Evolutionary conservation across 2,797 vertebrate genomes (phyloP), one percentile per base, ranked within the genome.

Genomic region (Lithobates sylvaticus): DNA sequence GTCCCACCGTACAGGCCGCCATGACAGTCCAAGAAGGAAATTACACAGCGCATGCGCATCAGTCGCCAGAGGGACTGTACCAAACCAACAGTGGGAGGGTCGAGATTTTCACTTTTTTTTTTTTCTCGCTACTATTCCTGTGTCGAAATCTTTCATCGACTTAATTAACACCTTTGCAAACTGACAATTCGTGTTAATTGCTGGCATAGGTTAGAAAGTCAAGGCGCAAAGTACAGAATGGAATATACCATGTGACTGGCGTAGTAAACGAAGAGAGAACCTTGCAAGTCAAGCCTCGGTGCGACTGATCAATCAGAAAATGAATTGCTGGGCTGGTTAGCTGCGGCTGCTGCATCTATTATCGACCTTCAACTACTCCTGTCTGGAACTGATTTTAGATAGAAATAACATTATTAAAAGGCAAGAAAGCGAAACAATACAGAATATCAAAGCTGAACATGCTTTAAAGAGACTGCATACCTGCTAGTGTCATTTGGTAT

Each of bases 21-120:
- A 81, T 81, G 34, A 76, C 72, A 76, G 61, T 27, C 3, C 23
- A 12, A 44, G 81, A 26, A 8, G 23, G 10, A 54, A 23, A 36
- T 10, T 23, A 21, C 3, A 54, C 15, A 54, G 16, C 54, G 67
- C 69, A 73, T 74, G 84, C 75, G 83, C 65, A 61, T 21, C 15
- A 10, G 2, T 18, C 44, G 8, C 0, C 34, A 1, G 1, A 10
- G 9, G 65, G 74, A 58, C 10, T 42, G 34, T 72, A 84, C 83
- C 72, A 84, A 36, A 26, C 0, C 5, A 44, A 7, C 34, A 27
- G 3, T 26, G 1, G 13, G 36, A n/a, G 27, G 27, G 16, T 27
- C 26, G 6, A 5, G 2, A 2, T 64, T 64, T 23, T 15, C 12
- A 65, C 10, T 12, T 21, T 23, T 65, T 65, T n/a, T 39, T 2